Evolutionary conservation across 2,113 vertebrate species (phyloP), one percentile per base, ranked within the genome.

Genomic region (Python bivittatus): DNA sequence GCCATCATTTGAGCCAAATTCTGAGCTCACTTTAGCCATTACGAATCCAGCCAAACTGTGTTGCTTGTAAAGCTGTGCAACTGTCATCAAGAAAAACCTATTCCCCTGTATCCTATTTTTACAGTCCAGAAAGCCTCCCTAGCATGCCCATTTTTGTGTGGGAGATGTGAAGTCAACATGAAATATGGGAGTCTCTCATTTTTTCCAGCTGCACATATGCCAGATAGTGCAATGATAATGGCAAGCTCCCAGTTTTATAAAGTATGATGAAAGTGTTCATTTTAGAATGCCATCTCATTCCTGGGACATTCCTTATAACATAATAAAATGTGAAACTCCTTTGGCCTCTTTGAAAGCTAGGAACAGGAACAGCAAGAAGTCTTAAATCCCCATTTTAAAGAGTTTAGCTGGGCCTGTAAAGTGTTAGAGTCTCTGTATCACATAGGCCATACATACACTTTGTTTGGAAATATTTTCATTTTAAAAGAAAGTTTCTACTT

Each of bases 191-290:
- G 90, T 68, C 93, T 79, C 87, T 97, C 96, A 94, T 95, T 96
- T 96, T 97, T 98, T 98, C 96, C 96, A 98, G 97, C 97, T 98
- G 94, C 96, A 95, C 5, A n/a, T 57, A 96, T 95, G 97, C 97
- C 97, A 98, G 97, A 96, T 97, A 96, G 97, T 0, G 6, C 97
- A 97, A 95, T 0, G 25, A 91, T 92, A 52, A 90, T 97, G 97
- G 96, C 97, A 52, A 93, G 60, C 91, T 96, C 93, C 96, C 95
- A 95, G 79, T 88, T 89, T 97, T 97, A 96, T 96, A 97, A 98
- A 98, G 97, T 97, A 97, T 95, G 95, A 96, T 97, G 96, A 97
- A 97, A 98, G 95, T 20, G 88, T 96, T 95, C 94, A 96, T 93
- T 91, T 94, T 95, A 93, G 94, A 97, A 94, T 93, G 92, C 90